Evolutionary conservation across 2,797 vertebrate genomes (phyloP).

Genomic region (Lerista edwardsae): DNA sequence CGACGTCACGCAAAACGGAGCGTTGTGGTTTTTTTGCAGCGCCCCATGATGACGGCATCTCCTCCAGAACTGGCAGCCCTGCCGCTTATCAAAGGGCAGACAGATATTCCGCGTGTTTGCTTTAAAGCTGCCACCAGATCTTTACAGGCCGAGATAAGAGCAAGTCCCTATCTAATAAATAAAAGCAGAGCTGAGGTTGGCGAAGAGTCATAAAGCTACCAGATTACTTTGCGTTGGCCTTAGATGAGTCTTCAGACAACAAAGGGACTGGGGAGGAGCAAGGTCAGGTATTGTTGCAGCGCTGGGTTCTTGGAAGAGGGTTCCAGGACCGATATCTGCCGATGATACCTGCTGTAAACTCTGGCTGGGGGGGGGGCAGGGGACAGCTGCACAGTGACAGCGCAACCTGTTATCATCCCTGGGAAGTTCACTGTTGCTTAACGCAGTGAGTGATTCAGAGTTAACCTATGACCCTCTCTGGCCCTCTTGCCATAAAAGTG

Average conservation of each 20-base stretch:
- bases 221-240: slow-evolving; percentile 22
- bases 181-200: slow-evolving; percentile 33
- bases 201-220: not conserved
- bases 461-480: not conserved
- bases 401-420: slow-evolving; percentile 7
- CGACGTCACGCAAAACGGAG: not conserved
- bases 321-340: not conserved
- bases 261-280: not conserved
- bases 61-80: not conserved
- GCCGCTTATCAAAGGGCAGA: slow-evolving; percentile 3
- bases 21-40: not conserved
- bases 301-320: not conserved
- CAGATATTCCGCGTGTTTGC: not conserved
- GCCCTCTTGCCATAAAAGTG: not conserved
- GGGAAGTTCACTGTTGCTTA: slow-evolving; percentile 24
- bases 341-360: not conserved
- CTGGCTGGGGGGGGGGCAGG: not conserved
- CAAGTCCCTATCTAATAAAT: slow-evolving; percentile 34
- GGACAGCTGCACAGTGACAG: not conserved
- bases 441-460: not conserved
- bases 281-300: not conserved
- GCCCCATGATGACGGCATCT: not conserved
- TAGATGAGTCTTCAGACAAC: slow-evolving; percentile 37
- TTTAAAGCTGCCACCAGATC: slow-evolving; percentile 34
- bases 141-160: slow-evolving; percentile 36